Percentiles rank a stretch among this genome's conserved stretches.
Evolutionary conservation across 2,888 invertebrate genomes (phyloP).

Genomic region (Quadriops clusia): DNA sequence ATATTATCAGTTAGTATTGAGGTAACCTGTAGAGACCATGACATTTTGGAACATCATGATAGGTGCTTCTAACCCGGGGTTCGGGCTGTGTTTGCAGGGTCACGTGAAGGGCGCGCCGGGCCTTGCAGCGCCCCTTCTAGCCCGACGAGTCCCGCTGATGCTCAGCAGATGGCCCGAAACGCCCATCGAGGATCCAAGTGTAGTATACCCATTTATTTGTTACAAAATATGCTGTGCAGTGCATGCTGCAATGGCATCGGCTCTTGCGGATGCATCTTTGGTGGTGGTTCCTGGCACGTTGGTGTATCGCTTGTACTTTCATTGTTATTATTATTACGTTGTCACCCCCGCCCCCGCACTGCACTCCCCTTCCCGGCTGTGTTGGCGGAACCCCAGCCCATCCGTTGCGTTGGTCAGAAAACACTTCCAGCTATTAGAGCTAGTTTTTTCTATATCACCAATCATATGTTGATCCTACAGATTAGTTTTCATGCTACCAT

Average conservation of each 20-base stretch:
- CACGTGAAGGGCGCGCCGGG: constrained; percentile 38
- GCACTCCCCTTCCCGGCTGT: constrained; percentile 18
- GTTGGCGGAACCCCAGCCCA: constrained; percentile 23
- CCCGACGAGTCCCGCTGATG: constrained; percentile 51
- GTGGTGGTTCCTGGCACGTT: constrained; percentile 23
- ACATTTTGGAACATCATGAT: not conserved
- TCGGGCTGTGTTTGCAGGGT: constrained; percentile 51
- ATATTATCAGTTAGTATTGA: too few relatives aligned
- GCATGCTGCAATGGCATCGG: constrained; percentile 23
- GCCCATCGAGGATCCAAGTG: constrained; percentile 75
- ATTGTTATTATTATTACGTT: constrained; percentile 9
- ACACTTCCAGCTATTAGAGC: constrained; percentile 4
- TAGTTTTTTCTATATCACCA: too few relatives aligned
- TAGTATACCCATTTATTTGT: too few relatives aligned
- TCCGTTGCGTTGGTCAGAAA: too few relatives aligned
- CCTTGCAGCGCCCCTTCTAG: constrained; percentile 53
- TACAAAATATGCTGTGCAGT: constrained; percentile 27
- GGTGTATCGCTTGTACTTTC: constrained; percentile 21
- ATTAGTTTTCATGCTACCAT: too few relatives aligned
- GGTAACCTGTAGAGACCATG: constrained; percentile 9
- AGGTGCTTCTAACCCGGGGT: constrained; percentile 51
- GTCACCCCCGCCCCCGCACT: constrained; percentile 10
- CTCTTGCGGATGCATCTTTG: constrained; percentile 18
- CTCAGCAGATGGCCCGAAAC: constrained; percentile 57
- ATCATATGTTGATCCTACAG: too few relatives aligned